phyloP scores from a whole-genome alignment of 1,140 invertebrate species.

The Phortica variegata region DNA sequence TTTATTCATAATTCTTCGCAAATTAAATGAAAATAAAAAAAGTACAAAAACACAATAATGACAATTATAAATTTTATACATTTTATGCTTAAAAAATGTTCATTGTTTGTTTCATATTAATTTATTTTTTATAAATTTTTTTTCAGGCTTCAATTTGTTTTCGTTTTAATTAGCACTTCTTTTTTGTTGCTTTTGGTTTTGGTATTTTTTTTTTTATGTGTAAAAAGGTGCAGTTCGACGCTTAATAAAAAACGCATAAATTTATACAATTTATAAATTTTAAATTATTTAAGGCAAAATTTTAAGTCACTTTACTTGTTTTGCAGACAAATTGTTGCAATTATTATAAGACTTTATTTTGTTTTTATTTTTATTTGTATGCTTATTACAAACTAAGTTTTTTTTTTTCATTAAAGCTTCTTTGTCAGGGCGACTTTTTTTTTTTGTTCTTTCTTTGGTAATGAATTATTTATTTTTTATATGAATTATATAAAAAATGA shows the following conservation, averaged over 20 bases:
- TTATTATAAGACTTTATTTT: not conserved
- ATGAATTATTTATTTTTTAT: slow-evolving; percentile 6
- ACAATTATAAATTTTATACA: not conserved
- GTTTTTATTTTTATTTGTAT: slow-evolving; percentile 18
- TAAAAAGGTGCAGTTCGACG: too few species aligned
- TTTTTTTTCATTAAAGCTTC: slow-evolving; percentile 7
- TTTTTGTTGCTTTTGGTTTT: too few species aligned
- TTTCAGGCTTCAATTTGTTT: too few species aligned
- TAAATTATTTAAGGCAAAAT: slow-evolving; percentile 18
- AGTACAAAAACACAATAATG: not conserved
- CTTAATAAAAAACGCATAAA: too few species aligned
- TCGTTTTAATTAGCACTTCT: too few species aligned
- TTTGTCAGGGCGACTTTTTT: slow-evolving; percentile 21
- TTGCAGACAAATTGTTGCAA: too few species aligned
- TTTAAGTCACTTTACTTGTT: not conserved
- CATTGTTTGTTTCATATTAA: not conserved
- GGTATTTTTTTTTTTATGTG: too few species aligned
- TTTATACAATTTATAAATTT: slow-evolving; percentile 26
- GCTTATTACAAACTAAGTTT: slow-evolving; percentile 21
- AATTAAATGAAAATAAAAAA: not conserved
- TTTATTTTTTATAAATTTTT: too few species aligned
- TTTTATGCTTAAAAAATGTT: not conserved
- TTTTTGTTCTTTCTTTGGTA: slow-evolving; percentile 16
- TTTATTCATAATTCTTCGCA: slow-evolving; percentile 25
- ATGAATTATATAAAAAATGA: slow-evolving; percentile 8